Conservation (phyloP, 2,888 invertebrate genomes). For the Ctenicera cuprea region DNA sequence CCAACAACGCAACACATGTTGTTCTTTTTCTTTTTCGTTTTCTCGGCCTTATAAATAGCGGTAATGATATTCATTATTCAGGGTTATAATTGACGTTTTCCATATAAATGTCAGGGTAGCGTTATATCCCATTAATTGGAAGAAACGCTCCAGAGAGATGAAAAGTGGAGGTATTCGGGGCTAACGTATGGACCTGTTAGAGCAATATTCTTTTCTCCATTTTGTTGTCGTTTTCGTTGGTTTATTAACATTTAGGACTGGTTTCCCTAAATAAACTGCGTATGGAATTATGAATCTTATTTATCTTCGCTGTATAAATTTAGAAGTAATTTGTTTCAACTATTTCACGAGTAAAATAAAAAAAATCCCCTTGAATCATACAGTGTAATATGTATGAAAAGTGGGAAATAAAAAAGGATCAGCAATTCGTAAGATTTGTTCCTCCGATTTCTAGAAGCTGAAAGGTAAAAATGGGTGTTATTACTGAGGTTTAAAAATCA, state of each 20-base stretch:
- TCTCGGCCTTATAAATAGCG: conserved; percentile 9
- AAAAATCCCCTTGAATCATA: background rate
- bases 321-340: background rate
- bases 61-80: conserved; percentile 16
- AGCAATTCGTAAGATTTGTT: conserved; percentile 9
- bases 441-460: background rate
- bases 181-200: conserved; percentile 16
- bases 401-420: background rate
- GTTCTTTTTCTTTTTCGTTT: conserved; percentile 4
- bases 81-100: conserved; percentile 27
- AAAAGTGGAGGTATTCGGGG: conserved; percentile 15
- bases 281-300: too few species aligned
- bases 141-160: conserved; percentile 8
- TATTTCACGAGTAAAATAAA: too few species aligned
- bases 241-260: background rate
- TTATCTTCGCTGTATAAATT: background rate
- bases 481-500: conserved; percentile 20
- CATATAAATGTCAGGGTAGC: conserved; percentile 5
- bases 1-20: conserved; percentile 3
- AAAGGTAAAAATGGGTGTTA: conserved; percentile 1
- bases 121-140: conserved; percentile 24
- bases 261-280: background rate
- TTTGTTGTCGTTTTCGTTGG: background rate
- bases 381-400: conserved; percentile 6
- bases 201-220: conserved; percentile 3